Evolutionary conservation across 2,888 invertebrate species (phyloP), one percentile per base, ranked within the genome.

Genomic region (Orthonychiurus folsomi): DNA sequence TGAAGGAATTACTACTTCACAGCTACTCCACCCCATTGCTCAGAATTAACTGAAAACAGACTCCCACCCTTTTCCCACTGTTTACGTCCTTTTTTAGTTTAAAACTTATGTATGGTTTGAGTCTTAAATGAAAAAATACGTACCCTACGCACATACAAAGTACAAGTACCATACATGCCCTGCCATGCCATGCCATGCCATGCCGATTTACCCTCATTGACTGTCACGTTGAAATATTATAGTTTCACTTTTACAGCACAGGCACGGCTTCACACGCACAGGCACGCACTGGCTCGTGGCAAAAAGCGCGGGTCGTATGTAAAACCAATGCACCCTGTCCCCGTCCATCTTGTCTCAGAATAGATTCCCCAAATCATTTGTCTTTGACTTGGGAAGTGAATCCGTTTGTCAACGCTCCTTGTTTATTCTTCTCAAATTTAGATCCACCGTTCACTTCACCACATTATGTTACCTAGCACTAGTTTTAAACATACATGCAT

Each of bases 371-470:
- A 61, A 64, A 64, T 64, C 64, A 64, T 64, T 64, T 64, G 64
- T 64, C 64, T 64, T n/a, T 55, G 59, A 37, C 59, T 37, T 58
- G 61, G 61, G 59, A 64, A 61, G 64, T 58, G 59, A 59, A 61
- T 64, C 61, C 61, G 64, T 64, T 64, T 64, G 64, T 64, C 64
- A 64, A 64, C 64, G 64, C 59, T 56, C 56, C 64, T 64, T 64
- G 64, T 64, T 64, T 55, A 64, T 59, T 64, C 61, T 60, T 23
- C 59, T 50, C 57, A 57, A 48, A 3, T 24, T 37, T 48, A 47
- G 37, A 37, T 24, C 1, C 37, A 18, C 3, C 18, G 3, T 21
- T 23, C 20, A 15, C 20, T 20, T 59, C 25, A n/a, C 26, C 23
- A 20, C 25, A 18, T 50, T 48, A 26, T 18, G 15, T 27, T 50